phyloP scores from a whole-genome alignment of 2,113 vertebrate species.

The Dasypus novemcinctus region DNA sequence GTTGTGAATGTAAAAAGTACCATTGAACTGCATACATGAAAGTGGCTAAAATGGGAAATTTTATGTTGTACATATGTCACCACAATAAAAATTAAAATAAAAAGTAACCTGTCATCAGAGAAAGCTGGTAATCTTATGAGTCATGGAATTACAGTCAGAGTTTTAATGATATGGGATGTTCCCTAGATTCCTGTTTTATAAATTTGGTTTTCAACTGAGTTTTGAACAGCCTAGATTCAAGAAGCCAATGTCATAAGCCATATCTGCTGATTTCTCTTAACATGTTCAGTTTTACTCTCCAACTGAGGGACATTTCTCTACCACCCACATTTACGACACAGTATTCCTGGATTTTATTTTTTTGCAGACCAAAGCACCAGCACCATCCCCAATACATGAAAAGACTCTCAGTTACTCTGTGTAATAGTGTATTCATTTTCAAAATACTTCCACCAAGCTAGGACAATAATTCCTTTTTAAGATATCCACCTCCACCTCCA shows the following conservation, averaged over 20 bases:
- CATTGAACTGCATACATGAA: too few relatives aligned
- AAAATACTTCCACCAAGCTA: neutral
- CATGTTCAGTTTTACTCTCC: neutral
- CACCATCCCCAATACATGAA: neutral
- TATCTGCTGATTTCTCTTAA: neutral
- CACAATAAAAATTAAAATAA: neutral
- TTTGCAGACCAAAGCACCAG: neutral
- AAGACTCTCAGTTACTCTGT: neutral
- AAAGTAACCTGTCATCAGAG: neutral
- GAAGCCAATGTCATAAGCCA: neutral
- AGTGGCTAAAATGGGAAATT: too few relatives aligned
- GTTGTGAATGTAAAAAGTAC: too few relatives aligned
- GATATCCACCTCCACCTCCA: neutral
- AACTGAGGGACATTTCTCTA: neutral
- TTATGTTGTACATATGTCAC: neutral
- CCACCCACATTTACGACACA: too few relatives aligned
- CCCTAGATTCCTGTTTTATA: neutral
- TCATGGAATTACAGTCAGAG: neutral
- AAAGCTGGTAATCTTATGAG: neutral
- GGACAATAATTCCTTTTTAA: neutral
- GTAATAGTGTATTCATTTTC: neutral
- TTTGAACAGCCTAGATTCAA: neutral
- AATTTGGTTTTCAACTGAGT: neutral
- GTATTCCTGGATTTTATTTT: neutral
- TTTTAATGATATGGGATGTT: neutral